A percentile compares a stretch with the other conserved stretches of the same genome.
Conservation (phyloP, 30 jellyfish, hydroid and myxozoan species). For the Chironex yamaguchii region DNA sequence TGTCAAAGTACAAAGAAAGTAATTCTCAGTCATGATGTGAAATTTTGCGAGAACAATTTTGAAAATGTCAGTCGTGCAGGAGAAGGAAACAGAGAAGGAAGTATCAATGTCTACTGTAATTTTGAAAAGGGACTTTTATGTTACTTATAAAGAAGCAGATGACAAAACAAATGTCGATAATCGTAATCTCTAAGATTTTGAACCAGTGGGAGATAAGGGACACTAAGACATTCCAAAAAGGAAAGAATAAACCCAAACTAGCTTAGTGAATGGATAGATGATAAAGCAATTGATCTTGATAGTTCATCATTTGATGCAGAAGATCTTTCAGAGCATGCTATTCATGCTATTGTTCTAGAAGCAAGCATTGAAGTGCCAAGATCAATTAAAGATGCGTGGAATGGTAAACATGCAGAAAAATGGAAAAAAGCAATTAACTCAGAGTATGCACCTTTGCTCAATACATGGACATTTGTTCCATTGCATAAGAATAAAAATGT, state of each 20-base stretch:
- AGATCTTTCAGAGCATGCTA: slow-evolving; percentile 46
- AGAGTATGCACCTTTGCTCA: too few species aligned
- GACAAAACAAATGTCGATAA: too few species aligned
- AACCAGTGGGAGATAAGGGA: slow-evolving; percentile 61
- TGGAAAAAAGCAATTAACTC: slow-evolving; percentile 44
- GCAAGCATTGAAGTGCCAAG: slow-evolving; percentile 31
- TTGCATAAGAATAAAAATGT: too few species aligned
- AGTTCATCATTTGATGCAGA: slow-evolving; percentile 22
- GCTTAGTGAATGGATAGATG: slow-evolving; percentile 41
- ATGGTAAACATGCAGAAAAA: slow-evolving; percentile 42
- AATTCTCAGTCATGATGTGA: slow-evolving; percentile 26
- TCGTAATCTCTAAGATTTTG: slow-evolving; percentile 35
- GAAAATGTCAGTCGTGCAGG: slow-evolving; percentile 7
- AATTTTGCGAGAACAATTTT: slow-evolving; percentile 22
- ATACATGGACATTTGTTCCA: too few species aligned
- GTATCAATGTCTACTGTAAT: slow-evolving; percentile 19
- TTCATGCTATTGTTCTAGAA: slow-evolving; percentile 21
- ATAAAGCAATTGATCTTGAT: slow-evolving; percentile 24
- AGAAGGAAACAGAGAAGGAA: slow-evolving; percentile 26
- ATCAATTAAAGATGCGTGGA: slow-evolving; percentile 54
- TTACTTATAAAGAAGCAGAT: slow-evolving; percentile 26
- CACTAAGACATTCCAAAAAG: slow-evolving; percentile 23
- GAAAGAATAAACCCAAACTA: slow-evolving; percentile 44
- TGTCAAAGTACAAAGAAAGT: slow-evolving; percentile 14
- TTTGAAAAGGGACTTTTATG: slow-evolving; percentile 37